A percentile compares a stretch with the other conserved stretches of the same genome.
Conservation (phyloP, 2,888 invertebrate genomes). For the Diogma glabrata region DNA sequence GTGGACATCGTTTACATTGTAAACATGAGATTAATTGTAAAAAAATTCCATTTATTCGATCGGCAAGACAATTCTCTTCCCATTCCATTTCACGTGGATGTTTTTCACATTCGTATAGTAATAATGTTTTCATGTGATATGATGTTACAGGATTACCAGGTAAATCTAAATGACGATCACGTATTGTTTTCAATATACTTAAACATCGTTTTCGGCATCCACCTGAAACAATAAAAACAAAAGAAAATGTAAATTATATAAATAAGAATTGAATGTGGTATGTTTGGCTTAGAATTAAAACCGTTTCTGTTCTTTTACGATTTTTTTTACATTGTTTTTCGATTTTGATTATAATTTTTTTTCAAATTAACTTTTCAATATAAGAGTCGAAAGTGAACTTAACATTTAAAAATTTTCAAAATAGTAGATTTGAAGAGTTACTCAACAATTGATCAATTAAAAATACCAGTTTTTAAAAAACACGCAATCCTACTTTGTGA, state of each 20-base stretch:
- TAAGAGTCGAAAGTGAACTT: too few relatives aligned
- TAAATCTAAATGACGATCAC: constrained; percentile 82
- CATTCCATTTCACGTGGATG: constrained; percentile 89
- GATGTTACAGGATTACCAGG: constrained; percentile 83
- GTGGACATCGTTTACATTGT: constrained; percentile 89
- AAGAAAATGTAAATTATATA: neutral
- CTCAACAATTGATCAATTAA: too few relatives aligned
- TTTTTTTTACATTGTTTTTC: too few relatives aligned
- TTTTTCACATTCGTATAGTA: constrained; percentile 93
- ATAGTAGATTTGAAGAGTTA: too few relatives aligned
- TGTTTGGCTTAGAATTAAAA: neutral
- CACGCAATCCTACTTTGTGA: too few relatives aligned
- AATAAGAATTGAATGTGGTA: neutral
- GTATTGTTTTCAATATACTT: constrained; percentile 79
- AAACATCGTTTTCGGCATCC: constrained; percentile 79
- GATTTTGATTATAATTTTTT: too few relatives aligned
- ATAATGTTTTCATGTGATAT: constrained; percentile 81
- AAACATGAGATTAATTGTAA: constrained; percentile 90
- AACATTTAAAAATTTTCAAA: too few relatives aligned
- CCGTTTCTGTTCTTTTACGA: too few relatives aligned
- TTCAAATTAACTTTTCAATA: too few relatives aligned
- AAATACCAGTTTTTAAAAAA: too few relatives aligned
- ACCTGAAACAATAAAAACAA: constrained; percentile 25
- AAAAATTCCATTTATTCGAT: constrained; percentile 87
- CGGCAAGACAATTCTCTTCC: constrained; percentile 86